Evolutionary conservation across 2,888 invertebrate species (phyloP), one percentile per base, ranked within the genome.

Genomic region (Incurvaria masculella): DNA sequence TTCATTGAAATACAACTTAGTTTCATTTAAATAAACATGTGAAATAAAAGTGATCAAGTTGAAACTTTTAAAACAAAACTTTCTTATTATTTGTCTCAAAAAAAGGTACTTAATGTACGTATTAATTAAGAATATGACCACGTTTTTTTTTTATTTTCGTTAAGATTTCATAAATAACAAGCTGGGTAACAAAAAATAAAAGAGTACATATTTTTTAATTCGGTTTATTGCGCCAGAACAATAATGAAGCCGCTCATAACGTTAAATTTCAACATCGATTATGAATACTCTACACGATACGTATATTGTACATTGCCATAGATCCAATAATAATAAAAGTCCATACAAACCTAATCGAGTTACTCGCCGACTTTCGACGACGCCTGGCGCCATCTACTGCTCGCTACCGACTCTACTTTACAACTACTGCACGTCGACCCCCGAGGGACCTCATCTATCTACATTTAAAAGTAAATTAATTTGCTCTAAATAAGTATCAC

Each of bases 211-310:
- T 73, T 72, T 67, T 65, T 75, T 73, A 76, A 71, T 74, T 73
- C n/a, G 69, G 66, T 78, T 78, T 78, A 78, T 75, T 78, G 72
- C 74, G 73, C 65, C 72, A 74, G 75, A 76, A 78, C 76, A 76
- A 73, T 74, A 74, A 72, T 75, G 76, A 76, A 76, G 76, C 78
- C 68, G 74, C 73, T 75, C 75, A 73, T 71, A 76, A 79, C 78
- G 73, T 70, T 76, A 75, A 79, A 72, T 79, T 75, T 79, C 78
- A 79, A 79, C 79, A 79, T 76, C 75, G 66, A 79, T 75, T 78
- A 76, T 68, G 68, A 72, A 67, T 69, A 71, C 62, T 72, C 69
- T 75, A 75, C 75, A 71, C 73, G 72, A 69, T 68, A 71, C 59
- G 64, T 33, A 68, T 65, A 65, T 66, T 69, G 69, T 64, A 68